Conservation (phyloP, 1,140 invertebrate species). For the Caenorhabditis briggsae region DNA sequence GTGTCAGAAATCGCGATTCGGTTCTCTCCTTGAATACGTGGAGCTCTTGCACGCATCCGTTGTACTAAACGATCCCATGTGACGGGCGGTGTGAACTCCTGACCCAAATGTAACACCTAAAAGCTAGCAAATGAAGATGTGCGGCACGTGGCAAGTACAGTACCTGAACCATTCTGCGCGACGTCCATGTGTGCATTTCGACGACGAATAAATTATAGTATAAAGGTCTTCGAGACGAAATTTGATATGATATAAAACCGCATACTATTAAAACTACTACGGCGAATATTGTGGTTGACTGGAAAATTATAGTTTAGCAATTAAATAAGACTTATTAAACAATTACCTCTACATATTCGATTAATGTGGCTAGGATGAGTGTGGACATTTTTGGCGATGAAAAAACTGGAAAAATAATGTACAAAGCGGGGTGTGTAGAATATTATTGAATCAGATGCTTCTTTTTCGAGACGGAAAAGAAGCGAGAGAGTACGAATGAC, state of each 20-base stretch:
- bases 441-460: constrained; percentile 43
- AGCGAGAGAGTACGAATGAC: background rate
- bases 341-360: constrained; percentile 39
- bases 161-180: constrained; percentile 38
- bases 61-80: constrained; percentile 25
- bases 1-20: constrained; percentile 28
- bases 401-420: constrained; percentile 5
- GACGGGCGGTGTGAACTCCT: constrained; percentile 7
- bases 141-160: too few species aligned
- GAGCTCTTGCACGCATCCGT: constrained; percentile 24
- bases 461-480: background rate
- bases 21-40: constrained; percentile 38
- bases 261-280: constrained; percentile 1
- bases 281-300: constrained; percentile 29
- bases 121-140: background rate
- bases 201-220: constrained; percentile 51
- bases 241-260: constrained; percentile 13
- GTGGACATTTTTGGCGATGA: background rate
- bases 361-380: background rate
- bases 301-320: background rate
- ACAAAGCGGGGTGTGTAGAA: background rate
- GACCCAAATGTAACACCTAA: constrained; percentile 18
- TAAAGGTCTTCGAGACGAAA: constrained; percentile 21
- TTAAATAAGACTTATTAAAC: background rate
- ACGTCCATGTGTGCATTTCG: constrained; percentile 39